These are phyloP conservation scores for Silurus aristotelis DNA, from an alignment of 2,797 vertebrate genomes.

Conservation along the genomic window DNA sequence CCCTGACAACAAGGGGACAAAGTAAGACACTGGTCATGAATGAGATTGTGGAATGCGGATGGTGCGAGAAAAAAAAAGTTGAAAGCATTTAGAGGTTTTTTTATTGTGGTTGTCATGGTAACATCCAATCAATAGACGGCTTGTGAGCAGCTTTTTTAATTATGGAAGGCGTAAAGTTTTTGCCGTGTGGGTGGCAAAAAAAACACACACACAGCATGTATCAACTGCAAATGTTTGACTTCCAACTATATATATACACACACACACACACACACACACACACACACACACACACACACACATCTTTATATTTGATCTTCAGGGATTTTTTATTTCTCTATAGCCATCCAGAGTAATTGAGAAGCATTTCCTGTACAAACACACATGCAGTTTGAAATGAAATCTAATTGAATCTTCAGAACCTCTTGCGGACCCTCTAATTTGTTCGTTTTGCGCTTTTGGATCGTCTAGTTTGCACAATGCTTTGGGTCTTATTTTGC, in stretches of 20 bases:
- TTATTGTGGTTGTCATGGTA: neutral
- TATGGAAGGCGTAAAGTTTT: neutral
- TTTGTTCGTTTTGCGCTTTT: too few species aligned
- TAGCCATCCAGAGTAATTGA: neutral
- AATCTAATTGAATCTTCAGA: too few species aligned
- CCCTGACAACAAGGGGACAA: neutral
- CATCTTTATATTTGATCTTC: neutral
- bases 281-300: too few species aligned
- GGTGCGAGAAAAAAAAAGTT: neutral
- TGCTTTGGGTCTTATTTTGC: neutral
- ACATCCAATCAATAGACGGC: neutral
- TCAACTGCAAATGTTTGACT: neutral
- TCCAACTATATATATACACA: too few species aligned
- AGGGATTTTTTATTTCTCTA: neutral
- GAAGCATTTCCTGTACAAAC: neutral
- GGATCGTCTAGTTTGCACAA: too few species aligned
- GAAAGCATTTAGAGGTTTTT: neutral
- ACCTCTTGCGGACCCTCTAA: too few species aligned
- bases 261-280: too few species aligned
- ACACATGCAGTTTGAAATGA: neutral
- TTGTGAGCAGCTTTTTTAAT: neutral
- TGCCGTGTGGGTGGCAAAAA: slow-evolving; percentile 4
- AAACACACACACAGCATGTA: too few species aligned
- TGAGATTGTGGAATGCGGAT: neutral
- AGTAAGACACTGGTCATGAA: neutral